Conservation (phyloP, 2,888 invertebrate genomes). For the Cacoxenus indagator region DNA sequence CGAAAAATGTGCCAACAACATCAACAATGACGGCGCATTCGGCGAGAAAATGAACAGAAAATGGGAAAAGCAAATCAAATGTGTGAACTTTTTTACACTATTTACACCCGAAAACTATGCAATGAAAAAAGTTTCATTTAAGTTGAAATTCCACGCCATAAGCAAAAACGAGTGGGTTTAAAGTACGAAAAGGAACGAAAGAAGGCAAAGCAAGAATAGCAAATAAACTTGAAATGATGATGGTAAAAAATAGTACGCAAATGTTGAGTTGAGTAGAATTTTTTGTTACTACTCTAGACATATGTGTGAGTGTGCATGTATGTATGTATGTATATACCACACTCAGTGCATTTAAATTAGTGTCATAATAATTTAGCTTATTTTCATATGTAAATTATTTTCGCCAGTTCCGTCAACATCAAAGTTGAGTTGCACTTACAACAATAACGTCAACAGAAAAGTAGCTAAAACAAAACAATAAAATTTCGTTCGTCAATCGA, state of each 20-base stretch:
- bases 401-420: background rate
- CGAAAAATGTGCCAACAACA: no score
- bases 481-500: no score
- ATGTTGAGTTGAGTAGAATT: background rate
- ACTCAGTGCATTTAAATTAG: background rate
- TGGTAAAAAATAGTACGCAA: background rate
- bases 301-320: background rate
- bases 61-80: conserved; percentile 53
- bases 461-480: no score
- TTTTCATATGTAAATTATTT: background rate
- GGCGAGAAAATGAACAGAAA: no score
- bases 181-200: background rate
- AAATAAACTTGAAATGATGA: background rate
- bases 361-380: background rate
- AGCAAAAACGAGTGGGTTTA: background rate
- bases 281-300: no score
- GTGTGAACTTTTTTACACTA: conserved; percentile 64
- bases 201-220: background rate
- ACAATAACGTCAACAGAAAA: no score
- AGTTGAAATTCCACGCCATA: conserved; percentile 46
- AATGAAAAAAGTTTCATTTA: conserved; percentile 61
- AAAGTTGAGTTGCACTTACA: no score
- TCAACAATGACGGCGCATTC: no score
- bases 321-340: background rate
- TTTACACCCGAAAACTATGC: conserved; percentile 61